Evolutionary conservation across 1,140 invertebrate genomes (phyloP).

Genomic region (Chironomus tepperi): DNA sequence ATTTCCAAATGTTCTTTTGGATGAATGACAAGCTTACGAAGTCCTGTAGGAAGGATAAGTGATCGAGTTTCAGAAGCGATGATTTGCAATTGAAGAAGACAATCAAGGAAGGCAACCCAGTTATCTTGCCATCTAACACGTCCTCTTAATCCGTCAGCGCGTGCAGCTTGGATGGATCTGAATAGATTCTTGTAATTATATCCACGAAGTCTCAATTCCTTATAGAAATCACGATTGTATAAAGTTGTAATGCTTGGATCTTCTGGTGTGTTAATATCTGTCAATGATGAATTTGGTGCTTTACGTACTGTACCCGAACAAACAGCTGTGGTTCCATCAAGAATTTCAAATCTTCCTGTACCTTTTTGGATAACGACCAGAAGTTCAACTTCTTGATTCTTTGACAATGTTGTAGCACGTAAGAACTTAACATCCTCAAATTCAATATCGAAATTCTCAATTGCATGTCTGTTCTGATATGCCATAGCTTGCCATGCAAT

Average conservation of each 20-base stretch:
- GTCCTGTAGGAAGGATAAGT: slow-evolving; percentile 60
- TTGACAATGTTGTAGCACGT: slow-evolving; percentile 56
- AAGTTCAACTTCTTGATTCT: slow-evolving; percentile 48
- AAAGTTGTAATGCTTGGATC: slow-evolving; percentile 31
- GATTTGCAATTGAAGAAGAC: slow-evolving; percentile 64
- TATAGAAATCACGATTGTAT: slow-evolving; percentile 59
- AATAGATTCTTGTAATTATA: slow-evolving; percentile 57
- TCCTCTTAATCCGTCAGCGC: slow-evolving; percentile 40
- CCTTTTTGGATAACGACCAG: slow-evolving; percentile 55
- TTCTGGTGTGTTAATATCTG: slow-evolving; percentile 37
- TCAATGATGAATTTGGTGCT: not conserved
- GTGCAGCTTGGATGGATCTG: slow-evolving; percentile 19
- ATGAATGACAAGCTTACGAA: slow-evolving; percentile 57
- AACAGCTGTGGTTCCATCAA: slow-evolving; percentile 51
- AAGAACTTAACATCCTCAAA: slow-evolving; percentile 25
- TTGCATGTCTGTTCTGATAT: slow-evolving; percentile 43
- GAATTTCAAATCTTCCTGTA: slow-evolving; percentile 55
- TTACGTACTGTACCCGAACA: slow-evolving; percentile 50
- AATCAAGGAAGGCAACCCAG: slow-evolving; percentile 71
- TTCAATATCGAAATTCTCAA: not conserved
- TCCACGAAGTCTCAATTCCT: slow-evolving; percentile 65
- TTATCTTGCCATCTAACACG: slow-evolving; percentile 53
- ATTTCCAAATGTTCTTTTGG: slow-evolving; percentile 42
- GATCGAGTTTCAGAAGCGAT: slow-evolving; percentile 48
- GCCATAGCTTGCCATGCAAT: slow-evolving; percentile 66